Percentiles rank a stretch among this genome's conserved stretches.
Conservation (phyloP, 2,797 vertebrate genomes). For the Anguilla megastoma region DNA sequence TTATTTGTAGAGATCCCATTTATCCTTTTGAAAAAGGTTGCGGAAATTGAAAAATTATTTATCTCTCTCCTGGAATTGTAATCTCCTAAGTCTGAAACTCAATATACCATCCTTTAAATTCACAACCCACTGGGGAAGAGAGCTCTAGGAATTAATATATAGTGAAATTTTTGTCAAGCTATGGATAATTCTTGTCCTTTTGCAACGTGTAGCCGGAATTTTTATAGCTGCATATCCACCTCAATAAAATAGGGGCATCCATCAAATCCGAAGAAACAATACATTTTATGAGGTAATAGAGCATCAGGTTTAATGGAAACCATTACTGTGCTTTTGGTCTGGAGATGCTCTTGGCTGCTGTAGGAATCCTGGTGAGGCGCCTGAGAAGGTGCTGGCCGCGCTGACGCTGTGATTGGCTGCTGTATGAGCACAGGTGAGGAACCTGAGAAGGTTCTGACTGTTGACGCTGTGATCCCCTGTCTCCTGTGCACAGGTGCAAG, state of each 20-base stretch:
- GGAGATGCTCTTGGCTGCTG: neutral
- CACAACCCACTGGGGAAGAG: neutral
- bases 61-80: neutral
- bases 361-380: neutral
- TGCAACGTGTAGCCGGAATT: neutral
- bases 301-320: neutral
- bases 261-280: neutral
- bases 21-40: neutral
- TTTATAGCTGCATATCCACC: neutral
- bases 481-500: constrained; percentile 83
- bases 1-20: neutral
- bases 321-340: neutral
- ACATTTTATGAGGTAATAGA: neutral
- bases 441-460: neutral
- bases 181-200: neutral
- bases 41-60: neutral
- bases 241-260: neutral
- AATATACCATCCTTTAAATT: neutral
- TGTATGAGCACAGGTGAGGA: neutral
- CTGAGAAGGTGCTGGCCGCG: neutral
- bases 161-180: neutral
- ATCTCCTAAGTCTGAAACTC: neutral
- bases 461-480: constrained; percentile 19
- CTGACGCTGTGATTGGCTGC: neutral
- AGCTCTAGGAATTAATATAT: neutral